Percentiles rank a stretch among this genome's conserved stretches.
These are phyloP conservation scores for Drosophila quinaria DNA, from an alignment of 2,888 invertebrate species.

Conservation along the genomic window DNA sequence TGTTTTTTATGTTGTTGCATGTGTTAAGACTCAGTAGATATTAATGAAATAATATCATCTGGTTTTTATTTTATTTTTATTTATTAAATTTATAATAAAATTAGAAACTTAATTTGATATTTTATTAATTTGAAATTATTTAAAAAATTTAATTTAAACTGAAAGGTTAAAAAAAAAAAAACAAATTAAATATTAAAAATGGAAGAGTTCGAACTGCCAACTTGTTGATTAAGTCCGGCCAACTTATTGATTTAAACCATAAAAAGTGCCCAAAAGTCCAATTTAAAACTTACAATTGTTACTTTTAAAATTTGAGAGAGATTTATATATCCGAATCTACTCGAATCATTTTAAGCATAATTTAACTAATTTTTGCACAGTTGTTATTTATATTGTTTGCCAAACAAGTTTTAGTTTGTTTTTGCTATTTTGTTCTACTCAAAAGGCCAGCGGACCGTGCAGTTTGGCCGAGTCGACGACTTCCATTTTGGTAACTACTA, in stretches of 20 bases:
- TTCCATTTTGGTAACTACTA: conserved; percentile 31
- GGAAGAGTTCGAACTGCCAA: too few species aligned
- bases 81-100: too few species aligned
- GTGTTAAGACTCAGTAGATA: neutral
- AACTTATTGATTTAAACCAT: neutral
- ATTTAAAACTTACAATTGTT: conserved; percentile 1
- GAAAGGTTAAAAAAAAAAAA: too few species aligned
- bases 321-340: conserved; percentile 23
- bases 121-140: too few species aligned
- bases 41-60: neutral
- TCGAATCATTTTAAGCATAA: conserved; percentile 19
- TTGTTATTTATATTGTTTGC: conserved; percentile 34
- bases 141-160: too few species aligned
- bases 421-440: conserved; percentile 6
- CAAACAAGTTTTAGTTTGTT: conserved; percentile 52
- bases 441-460: conserved; percentile 55
- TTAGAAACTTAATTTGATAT: too few species aligned
- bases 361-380: conserved; percentile 27
- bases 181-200: too few species aligned
- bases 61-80: too few species aligned
- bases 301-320: neutral
- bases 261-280: neutral
- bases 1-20: neutral
- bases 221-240: neutral
- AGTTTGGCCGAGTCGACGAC: conserved; percentile 42